Evolutionary conservation across 2,797 vertebrate species (phyloP).

Genomic region (Acipenser transmontanus): DNA sequence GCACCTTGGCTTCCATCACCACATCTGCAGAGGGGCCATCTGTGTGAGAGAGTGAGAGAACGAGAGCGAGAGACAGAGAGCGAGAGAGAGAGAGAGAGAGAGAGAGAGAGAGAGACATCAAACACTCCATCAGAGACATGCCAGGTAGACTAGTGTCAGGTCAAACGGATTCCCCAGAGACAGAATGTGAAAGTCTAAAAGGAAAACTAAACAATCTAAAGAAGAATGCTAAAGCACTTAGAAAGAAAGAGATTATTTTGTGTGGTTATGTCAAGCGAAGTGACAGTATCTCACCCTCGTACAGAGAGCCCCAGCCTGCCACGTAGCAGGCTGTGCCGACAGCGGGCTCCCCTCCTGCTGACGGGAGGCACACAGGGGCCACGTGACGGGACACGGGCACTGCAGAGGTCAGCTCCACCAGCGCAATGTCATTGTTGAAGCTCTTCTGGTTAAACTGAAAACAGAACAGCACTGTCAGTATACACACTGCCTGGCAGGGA

Average conservation of each 20-base stretch:
- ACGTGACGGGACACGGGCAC: conserved; percentile 52
- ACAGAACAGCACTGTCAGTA: conserved; percentile 9
- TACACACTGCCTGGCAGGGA: neutral
- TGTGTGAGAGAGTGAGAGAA: conserved; percentile 30
- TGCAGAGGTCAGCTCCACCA: conserved; percentile 76
- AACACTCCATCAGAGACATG: no score
- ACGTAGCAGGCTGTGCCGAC: conserved; percentile 78
- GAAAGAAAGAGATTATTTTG: no score
- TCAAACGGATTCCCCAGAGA: neutral
- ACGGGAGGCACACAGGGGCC: conserved; percentile 83
- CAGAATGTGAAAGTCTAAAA: neutral
- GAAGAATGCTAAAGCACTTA: no score
- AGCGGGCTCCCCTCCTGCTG: conserved; percentile 56
- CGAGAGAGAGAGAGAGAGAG: neutral
- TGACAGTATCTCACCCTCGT: conserved; percentile 65
- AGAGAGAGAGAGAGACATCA: no score
- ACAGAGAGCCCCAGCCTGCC: conserved; percentile 88
- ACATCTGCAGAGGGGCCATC: conserved; percentile 79
- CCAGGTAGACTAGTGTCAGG: neutral
- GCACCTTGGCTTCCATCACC: conserved; percentile 87
- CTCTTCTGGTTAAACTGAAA: conserved; percentile 84
- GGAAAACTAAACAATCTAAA: neutral
- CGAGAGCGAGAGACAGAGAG: conserved; percentile 20
- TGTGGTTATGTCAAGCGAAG: no score
- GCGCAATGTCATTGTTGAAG: conserved; percentile 81